phyloP scores from a whole-genome alignment of 2,888 invertebrate genomes.

The Branchipolynoe longqiensis region DNA sequence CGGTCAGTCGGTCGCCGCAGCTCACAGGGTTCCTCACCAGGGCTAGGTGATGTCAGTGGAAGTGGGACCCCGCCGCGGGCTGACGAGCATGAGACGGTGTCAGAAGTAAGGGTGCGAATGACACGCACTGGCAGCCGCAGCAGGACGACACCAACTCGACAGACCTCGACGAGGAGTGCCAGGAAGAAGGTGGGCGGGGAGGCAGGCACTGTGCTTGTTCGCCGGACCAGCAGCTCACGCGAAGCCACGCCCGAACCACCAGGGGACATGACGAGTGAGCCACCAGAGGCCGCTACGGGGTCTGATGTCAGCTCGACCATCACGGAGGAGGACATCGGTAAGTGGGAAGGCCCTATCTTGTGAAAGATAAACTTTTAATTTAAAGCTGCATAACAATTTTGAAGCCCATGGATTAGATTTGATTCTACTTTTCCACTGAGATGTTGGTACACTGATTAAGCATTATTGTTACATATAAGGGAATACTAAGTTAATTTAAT shows the following conservation, averaged over 20 bases:
- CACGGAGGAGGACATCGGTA: constrained; percentile 47
- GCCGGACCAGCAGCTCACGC: not conserved
- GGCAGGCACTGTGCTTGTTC: not conserved
- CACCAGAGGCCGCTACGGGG: not conserved
- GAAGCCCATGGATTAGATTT: too few relatives aligned
- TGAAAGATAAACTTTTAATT: too few relatives aligned
- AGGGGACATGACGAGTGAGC: too few relatives aligned
- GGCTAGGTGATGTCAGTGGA: not conserved
- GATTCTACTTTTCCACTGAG: too few relatives aligned
- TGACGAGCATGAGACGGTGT: not conserved
- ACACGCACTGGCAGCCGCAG: not conserved
- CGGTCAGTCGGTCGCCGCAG: constrained; percentile 15
- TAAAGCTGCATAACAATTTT: too few relatives aligned
- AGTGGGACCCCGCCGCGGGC: not conserved
- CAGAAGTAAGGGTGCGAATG: not conserved
- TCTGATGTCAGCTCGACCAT: constrained; percentile 51
- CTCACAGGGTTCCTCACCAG: constrained; percentile 5
- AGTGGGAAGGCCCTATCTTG: not conserved
- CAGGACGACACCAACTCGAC: not conserved
- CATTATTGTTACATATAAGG: too few relatives aligned
- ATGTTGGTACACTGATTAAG: too few relatives aligned
- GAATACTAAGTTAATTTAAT: too few relatives aligned
- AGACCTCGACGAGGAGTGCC: constrained; percentile 21
- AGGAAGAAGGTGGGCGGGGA: not conserved
- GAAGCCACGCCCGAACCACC: not conserved